These are phyloP conservation scores for Trichopria drosophilae DNA, from an alignment of 2,888 invertebrate genomes.

Conservation along the genomic window DNA sequence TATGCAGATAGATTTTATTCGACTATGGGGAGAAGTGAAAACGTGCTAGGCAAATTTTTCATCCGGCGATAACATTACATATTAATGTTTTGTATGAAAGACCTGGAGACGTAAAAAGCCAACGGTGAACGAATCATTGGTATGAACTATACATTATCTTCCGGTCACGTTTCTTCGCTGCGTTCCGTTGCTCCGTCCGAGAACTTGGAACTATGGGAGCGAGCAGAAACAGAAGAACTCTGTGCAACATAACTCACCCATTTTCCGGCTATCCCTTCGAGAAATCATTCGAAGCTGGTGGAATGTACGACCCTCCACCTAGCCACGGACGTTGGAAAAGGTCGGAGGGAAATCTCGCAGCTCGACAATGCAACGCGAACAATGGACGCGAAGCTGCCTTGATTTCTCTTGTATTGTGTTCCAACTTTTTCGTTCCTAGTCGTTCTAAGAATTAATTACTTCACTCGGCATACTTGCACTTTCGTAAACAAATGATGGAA, in stretches of 20 bases:
- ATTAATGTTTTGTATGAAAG: too few species aligned
- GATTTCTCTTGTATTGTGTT: slow-evolving; percentile 11
- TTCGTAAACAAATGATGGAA: too few species aligned
- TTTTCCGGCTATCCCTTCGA: slow-evolving; percentile 44
- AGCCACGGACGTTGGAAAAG: background rate
- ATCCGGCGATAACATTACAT: too few species aligned
- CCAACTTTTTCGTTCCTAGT: background rate
- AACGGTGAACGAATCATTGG: slow-evolving; percentile 25
- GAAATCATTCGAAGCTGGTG: slow-evolving; percentile 43
- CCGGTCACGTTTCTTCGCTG: slow-evolving; percentile 42
- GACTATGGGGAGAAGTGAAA: too few species aligned
- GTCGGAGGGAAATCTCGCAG: background rate
- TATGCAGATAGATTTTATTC: too few species aligned
- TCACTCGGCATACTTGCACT: too few species aligned
- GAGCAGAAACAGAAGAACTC: slow-evolving; percentile 31
- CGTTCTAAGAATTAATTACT: too few species aligned
- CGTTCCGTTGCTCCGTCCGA: slow-evolving; percentile 33
- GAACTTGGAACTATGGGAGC: slow-evolving; percentile 20
- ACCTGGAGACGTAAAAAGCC: too few species aligned
- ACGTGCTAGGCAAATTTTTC: too few species aligned
- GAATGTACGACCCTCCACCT: slow-evolving; percentile 7
- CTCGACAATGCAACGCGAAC: slow-evolving; percentile 16
- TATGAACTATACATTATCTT: slow-evolving; percentile 27
- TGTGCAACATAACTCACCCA: slow-evolving; percentile 45
- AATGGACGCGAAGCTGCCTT: slow-evolving; percentile 16